Evolutionary conservation across 1,140 invertebrate species (phyloP), one percentile per base, ranked within the genome.

Genomic region (Oncopeltus fasciatus): DNA sequence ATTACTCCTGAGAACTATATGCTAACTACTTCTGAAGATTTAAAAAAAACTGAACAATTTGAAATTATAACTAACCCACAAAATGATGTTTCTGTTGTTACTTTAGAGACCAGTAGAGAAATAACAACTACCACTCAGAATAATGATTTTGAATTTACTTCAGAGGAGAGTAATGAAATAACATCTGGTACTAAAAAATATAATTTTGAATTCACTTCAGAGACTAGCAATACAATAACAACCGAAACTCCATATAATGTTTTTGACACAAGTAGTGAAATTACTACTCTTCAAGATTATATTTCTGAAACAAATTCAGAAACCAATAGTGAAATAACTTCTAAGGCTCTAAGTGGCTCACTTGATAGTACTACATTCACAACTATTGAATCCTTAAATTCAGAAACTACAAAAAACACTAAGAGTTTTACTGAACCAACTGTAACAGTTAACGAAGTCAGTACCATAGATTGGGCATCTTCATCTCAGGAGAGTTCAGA

Each of bases 71-170:
- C n/a, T n/a, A n/a, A n/a, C n/a, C n/a, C n/a, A n/a, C n/a, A n/a
- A n/a, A n/a, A n/a, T n/a, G n/a, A n/a, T n/a, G n/a, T n/a, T n/a
- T n/a, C n/a, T n/a, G n/a, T n/a, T n/a, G n/a, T n/a, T n/a, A 74
- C 74, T 71, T 69, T 74, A 67, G 68, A 60, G 49, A 60, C 60
- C 59, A 60, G 18, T 33, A 27, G 31, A 53, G 62, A 51, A 4
- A 63, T 65, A 67, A 65, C 31, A 53, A 63, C 62, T 21, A 66
- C 66, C 11, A 49, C 62, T 28, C 53, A n/a, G 29, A 28, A 20
- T 58, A 53, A 26, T 46, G 58, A 58, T 47, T 29, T 38, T 47
- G 21, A 21, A 29, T 65, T 61, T 24, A 49, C 64, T n/a, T 57
- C 28, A 59, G 49, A 67, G 62, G 18, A 16, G 2, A 14, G 16